Evolutionary conservation across 2,888 invertebrate species (phyloP), one percentile per base, ranked within the genome.

Genomic region (Nomada flava): DNA sequence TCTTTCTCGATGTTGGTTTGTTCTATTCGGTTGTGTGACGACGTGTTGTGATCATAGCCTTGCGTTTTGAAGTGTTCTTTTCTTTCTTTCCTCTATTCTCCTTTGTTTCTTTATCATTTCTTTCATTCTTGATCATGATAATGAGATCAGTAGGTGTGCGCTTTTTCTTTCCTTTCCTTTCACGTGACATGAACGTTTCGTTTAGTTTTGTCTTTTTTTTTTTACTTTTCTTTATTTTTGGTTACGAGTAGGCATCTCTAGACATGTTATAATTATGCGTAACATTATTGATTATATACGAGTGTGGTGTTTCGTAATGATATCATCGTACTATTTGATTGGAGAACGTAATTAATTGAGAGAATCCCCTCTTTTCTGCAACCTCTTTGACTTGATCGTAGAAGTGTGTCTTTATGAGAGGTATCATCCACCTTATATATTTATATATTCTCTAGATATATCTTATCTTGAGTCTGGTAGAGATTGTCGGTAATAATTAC

Each of bases 381-480:
- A 87, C 82, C 84, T 77, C 65, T 87, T 84, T 87, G 86, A 82
- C 83, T 83, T 88, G 85, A 82, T 10, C 86, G 91, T 92, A 92
- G 91, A 68, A 91, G 88, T 89, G 91, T 91, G 91, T 77, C n/a
- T 71, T 47, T 67, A 65, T 72, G 57, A 67, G 74, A 75, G 75
- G 73, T 63, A 78, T 71, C 53, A 50, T 65, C 44, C 69, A 50
- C 50, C 23, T 57, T 44, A 11, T 20, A 11, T 72, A 59, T 64
- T 50, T 73, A 53, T 76, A 68, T 59, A 64, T 29, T 44, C 44
- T 18, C 15, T 44, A 68, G 65, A 50, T 50, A 47, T 73, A 55
- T 76, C 65, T 84, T 85, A 79, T 73, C 53, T 65, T 89, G 84
- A 87, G 72, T 76, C 64, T 84, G 79, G 88, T 90, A 90, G 90